These are phyloP conservation scores for Heliconius eleuchia DNA, from an alignment of 1,140 invertebrate species.

Conservation along the genomic window DNA sequence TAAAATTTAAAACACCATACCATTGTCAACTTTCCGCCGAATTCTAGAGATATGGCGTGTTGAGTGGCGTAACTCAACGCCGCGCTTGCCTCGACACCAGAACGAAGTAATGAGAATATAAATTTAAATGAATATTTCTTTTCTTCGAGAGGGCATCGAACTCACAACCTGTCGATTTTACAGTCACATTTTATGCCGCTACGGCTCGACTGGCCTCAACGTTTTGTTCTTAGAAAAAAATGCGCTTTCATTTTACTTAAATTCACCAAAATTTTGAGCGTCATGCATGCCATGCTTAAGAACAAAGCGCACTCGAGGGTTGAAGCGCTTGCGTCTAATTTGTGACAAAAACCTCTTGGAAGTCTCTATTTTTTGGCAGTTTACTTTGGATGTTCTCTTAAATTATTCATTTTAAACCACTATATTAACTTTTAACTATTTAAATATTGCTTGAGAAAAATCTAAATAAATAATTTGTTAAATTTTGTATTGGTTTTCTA, in stretches of 20 bases:
- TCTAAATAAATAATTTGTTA: background rate
- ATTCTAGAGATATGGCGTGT: too few relatives aligned
- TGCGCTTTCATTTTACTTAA: background rate
- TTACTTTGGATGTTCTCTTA: conserved; percentile 15
- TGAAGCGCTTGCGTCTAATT: conserved; percentile 20
- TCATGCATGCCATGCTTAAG: conserved; percentile 18
- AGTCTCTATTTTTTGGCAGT: conserved; percentile 16
- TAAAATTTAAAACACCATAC: too few relatives aligned
- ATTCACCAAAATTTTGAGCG: conserved; percentile 33
- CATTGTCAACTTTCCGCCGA: too few relatives aligned
- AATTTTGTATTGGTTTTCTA: background rate
- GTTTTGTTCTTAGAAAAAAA: background rate
- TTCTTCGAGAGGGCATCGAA: too few relatives aligned
- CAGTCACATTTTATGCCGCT: too few relatives aligned
- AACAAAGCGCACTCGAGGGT: conserved; percentile 21
- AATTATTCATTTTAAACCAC: background rate
- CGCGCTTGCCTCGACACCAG: too few relatives aligned
- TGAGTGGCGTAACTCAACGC: too few relatives aligned
- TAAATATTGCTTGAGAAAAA: background rate
- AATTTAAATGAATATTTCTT: too few relatives aligned
- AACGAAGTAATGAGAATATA: too few relatives aligned
- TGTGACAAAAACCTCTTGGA: conserved; percentile 26
- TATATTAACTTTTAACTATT: background rate
- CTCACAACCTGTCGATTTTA: background rate
- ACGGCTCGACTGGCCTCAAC: too few relatives aligned